Conservation (phyloP, 1,140 invertebrate genomes). For the Zelostemma sp. region DNA sequence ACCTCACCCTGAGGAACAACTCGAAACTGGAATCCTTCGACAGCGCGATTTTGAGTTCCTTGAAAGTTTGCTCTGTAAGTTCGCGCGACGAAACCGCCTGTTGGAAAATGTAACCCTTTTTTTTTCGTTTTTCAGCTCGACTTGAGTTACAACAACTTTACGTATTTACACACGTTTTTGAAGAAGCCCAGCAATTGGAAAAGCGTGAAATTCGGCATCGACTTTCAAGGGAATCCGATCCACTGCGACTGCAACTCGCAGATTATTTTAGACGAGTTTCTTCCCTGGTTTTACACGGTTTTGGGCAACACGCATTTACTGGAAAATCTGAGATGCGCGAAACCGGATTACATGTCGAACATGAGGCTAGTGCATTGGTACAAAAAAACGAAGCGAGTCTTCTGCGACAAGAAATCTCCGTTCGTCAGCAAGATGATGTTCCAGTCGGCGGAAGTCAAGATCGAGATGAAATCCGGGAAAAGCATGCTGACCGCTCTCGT, state of each 20-base stretch:
- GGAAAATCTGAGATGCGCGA: constrained; percentile 51
- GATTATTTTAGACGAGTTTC: constrained; percentile 58
- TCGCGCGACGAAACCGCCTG: not conserved
- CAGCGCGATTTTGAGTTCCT: constrained; percentile 37
- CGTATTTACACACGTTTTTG: constrained; percentile 37
- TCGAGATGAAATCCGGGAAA: constrained; percentile 31
- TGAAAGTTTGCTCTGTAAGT: constrained; percentile 61
- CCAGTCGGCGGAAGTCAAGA: constrained; percentile 7
- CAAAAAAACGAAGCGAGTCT: constrained; percentile 52
- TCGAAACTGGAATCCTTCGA: constrained; percentile 39
- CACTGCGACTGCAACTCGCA: constrained; percentile 60
- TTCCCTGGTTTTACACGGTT: constrained; percentile 57
- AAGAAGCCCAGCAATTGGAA: constrained; percentile 25
- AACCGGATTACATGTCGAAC: constrained; percentile 42
- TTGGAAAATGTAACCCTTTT: no score
- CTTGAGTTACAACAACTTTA: constrained; percentile 58
- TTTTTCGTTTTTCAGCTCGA: constrained; percentile 51
- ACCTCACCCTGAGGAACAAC: constrained; percentile 52
- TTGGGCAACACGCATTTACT: no score
- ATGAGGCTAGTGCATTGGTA: constrained; percentile 60
- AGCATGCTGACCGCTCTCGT: constrained; percentile 36
- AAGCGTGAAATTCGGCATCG: constrained; percentile 41
- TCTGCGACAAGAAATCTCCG: constrained; percentile 44
- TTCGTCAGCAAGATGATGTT: constrained; percentile 31
- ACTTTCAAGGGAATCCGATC: constrained; percentile 64